A percentile compares a stretch with the other conserved stretches of the same genome.
Conservation (phyloP, 1,140 invertebrate genomes). For the Triops cancriformis region DNA sequence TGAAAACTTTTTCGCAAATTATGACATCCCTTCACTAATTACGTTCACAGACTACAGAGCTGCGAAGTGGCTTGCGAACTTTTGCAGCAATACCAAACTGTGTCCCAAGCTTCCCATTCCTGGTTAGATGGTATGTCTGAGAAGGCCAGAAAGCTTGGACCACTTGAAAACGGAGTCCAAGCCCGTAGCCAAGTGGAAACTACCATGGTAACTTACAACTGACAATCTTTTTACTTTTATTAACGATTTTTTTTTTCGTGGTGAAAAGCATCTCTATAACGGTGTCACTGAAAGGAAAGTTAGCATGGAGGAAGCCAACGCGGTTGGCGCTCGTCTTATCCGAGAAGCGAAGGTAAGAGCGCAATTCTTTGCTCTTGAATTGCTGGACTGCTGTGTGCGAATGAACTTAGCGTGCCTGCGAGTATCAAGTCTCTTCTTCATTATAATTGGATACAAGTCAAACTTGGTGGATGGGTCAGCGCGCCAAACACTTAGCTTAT, state of each 20-base stretch:
- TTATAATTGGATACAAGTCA: background rate
- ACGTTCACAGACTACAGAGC: constrained; percentile 58
- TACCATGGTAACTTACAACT: constrained; percentile 55
- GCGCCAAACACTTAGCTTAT: no score
- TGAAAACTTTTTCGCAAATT: background rate
- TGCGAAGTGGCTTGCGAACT: constrained; percentile 76
- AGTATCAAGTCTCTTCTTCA: constrained; percentile 12
- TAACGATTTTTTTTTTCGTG: background rate
- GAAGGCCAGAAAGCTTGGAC: constrained; percentile 49
- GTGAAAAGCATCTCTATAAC: constrained; percentile 75
- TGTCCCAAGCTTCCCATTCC: constrained; percentile 73
- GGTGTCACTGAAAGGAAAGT: constrained; percentile 79
- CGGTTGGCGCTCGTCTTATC: constrained; percentile 88
- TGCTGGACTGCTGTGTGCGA: constrained; percentile 15
- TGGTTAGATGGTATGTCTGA: constrained; percentile 73
- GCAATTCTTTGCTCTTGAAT: constrained; percentile 15
- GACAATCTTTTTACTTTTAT: background rate
- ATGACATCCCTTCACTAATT: constrained; percentile 17
- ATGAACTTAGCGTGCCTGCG: constrained; percentile 19
- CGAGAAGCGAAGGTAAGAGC: constrained; percentile 90
- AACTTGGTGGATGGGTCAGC: no score
- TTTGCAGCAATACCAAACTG: constrained; percentile 74
- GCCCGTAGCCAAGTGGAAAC: constrained; percentile 64
- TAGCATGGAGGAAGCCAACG: constrained; percentile 89
- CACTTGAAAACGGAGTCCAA: constrained; percentile 52